A percentile compares a stretch with the other conserved stretches of the same genome.
Conservation (phyloP, 2,888 invertebrate genomes). For the Epirrhoe alternata region DNA sequence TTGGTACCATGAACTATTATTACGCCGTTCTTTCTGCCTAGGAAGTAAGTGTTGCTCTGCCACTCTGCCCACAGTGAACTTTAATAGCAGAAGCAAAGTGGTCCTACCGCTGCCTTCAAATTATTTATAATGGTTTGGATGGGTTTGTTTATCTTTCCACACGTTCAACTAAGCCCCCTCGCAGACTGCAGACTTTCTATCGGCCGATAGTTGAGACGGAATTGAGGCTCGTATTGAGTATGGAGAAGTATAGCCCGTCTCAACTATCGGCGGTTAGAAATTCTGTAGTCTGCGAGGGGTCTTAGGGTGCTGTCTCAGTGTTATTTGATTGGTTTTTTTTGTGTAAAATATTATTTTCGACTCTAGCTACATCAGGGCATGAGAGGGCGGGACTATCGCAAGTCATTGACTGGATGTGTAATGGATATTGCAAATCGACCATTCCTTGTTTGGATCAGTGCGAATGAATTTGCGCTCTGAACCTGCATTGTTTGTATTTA, state of each 20-base stretch:
- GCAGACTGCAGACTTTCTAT: too few species aligned
- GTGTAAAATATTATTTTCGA: too few species aligned
- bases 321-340: too few species aligned
- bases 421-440: background rate
- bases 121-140: background rate
- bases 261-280: too few species aligned
- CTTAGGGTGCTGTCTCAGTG: too few species aligned
- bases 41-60: background rate
- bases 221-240: too few species aligned
- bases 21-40: conserved; percentile 1
- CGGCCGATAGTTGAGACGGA: too few species aligned
- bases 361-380: background rate
- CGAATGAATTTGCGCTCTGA: background rate
- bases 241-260: too few species aligned
- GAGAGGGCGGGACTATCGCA: background rate
- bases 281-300: too few species aligned
- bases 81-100: conserved; percentile 2
- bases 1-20: conserved; percentile 5
- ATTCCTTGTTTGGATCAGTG: background rate
- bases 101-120: conserved; percentile 1
- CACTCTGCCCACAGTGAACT: background rate
- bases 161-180: background rate
- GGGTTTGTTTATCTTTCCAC: conserved; percentile 5
- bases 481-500: background rate
- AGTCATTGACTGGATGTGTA: conserved; percentile 1